A percentile compares a stretch with the other conserved stretches of the same genome.
These are phyloP conservation scores for Neoseiulus cucumeris DNA, from an alignment of 1,140 invertebrate species.

Conservation along the genomic window DNA sequence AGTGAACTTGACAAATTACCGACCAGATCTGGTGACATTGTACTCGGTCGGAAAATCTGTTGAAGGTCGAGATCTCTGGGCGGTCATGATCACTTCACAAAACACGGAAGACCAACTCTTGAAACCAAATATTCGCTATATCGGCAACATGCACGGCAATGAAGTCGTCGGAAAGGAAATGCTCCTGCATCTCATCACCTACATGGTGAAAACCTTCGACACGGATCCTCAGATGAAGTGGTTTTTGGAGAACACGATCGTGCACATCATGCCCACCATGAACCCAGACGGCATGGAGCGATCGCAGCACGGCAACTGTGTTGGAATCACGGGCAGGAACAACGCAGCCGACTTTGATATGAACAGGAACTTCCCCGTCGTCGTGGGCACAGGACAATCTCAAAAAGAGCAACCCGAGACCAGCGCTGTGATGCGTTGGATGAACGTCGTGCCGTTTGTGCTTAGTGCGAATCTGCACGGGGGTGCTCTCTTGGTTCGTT, in stretches of 20 bases:
- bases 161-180: slow-evolving; percentile 54
- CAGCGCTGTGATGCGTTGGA: slow-evolving; percentile 27
- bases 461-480: slow-evolving; percentile 36
- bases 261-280: slow-evolving; percentile 36
- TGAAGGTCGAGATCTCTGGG: slow-evolving; percentile 78
- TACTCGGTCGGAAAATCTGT: slow-evolving; percentile 84
- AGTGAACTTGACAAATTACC: slow-evolving; percentile 48
- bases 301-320: slow-evolving; percentile 29
- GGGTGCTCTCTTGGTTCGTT: slow-evolving; percentile 36
- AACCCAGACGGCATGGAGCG: slow-evolving; percentile 34
- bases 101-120: slow-evolving; percentile 74
- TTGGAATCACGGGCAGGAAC: slow-evolving; percentile 25
- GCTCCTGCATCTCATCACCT: slow-evolving; percentile 57
- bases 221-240: slow-evolving; percentile 21
- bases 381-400: slow-evolving; percentile 21
- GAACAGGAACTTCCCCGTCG: slow-evolving; percentile 32
- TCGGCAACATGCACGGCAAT: slow-evolving; percentile 30
- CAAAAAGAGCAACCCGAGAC: slow-evolving; percentile 27
- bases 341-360: slow-evolving; percentile 28
- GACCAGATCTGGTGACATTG: slow-evolving; percentile 60
- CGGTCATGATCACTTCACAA: slow-evolving; percentile 72
- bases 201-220: slow-evolving; percentile 19
- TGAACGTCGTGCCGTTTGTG: slow-evolving; percentile 31
- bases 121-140: slow-evolving; percentile 44
- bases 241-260: slow-evolving; percentile 31